Conservation (phyloP, 2,888 invertebrate genomes). For the Rotaria sp. region DNA sequence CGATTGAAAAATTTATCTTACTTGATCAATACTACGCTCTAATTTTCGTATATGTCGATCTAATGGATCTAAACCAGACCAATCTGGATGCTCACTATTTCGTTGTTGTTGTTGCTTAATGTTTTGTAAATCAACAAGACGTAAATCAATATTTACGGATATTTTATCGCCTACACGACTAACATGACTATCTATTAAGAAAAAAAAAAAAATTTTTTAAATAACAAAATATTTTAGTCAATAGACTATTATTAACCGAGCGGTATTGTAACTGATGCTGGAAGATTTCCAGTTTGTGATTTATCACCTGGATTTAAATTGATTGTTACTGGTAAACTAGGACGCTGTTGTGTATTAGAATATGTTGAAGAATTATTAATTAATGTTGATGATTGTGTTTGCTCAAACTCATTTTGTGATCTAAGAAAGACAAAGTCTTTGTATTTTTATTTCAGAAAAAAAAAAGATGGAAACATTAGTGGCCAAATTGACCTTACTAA, state of each 20-base stretch:
- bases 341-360: background rate
- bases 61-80: conserved; percentile 16
- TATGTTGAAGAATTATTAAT: background rate
- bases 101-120: background rate
- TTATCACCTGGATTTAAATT: conserved; percentile 19
- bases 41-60: conserved; percentile 23
- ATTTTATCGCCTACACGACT: background rate
- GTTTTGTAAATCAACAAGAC: conserved; percentile 20
- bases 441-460: background rate
- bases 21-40: background rate
- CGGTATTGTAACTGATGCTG: conserved; percentile 5
- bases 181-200: background rate
- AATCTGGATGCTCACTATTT: background rate
- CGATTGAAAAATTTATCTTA: background rate
- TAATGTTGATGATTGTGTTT: background rate
- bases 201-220: background rate
- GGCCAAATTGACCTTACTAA: no score
- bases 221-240: background rate
- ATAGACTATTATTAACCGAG: background rate
- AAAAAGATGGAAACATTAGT: no score
- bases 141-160: conserved; percentile 11
- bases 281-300: background rate
- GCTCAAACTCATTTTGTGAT: background rate
- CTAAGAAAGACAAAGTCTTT: background rate
- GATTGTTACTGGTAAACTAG: conserved; percentile 18